A percentile compares a stretch with the other conserved stretches of the same genome.
phyloP scores from a whole-genome alignment of 1,140 invertebrate species.

The Chironomus tepperi region DNA sequence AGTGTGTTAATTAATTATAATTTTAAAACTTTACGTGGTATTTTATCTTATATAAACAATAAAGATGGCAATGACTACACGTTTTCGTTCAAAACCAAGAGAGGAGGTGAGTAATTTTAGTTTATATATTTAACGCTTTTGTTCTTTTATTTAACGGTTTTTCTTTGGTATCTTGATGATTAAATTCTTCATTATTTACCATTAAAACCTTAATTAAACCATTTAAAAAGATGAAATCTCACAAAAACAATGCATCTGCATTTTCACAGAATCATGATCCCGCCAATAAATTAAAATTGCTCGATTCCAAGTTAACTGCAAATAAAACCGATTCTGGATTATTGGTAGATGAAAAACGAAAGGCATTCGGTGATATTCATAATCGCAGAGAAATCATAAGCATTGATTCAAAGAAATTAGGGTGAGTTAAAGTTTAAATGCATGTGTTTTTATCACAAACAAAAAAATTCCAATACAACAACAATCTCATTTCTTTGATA shows the following conservation, averaged over 20 bases:
- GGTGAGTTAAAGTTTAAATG: not conserved
- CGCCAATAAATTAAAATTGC: not conserved
- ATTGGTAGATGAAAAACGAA: not conserved
- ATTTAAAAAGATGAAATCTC: no score
- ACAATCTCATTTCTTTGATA: no score
- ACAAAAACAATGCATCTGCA: no score
- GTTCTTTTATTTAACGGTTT: not conserved
- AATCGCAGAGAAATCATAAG: not conserved
- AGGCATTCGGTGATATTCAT: not conserved
- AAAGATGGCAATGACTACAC: conserved; percentile 10
- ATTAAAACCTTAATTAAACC: not conserved
- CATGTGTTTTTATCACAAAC: not conserved
- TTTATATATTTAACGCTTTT: not conserved
- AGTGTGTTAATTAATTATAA: no score
- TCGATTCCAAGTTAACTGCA: not conserved
- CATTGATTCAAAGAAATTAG: not conserved
- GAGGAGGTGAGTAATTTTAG: not conserved
- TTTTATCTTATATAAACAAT: no score
- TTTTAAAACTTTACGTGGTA: no score
- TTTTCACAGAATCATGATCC: not conserved
- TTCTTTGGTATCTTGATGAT: not conserved
- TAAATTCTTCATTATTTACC: not conserved
- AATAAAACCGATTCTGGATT: not conserved
- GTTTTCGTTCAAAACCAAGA: not conserved
- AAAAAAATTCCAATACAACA: not conserved